Conservation (phyloP, 2,888 invertebrate genomes). For the Sarcophaga subvicina region DNA sequence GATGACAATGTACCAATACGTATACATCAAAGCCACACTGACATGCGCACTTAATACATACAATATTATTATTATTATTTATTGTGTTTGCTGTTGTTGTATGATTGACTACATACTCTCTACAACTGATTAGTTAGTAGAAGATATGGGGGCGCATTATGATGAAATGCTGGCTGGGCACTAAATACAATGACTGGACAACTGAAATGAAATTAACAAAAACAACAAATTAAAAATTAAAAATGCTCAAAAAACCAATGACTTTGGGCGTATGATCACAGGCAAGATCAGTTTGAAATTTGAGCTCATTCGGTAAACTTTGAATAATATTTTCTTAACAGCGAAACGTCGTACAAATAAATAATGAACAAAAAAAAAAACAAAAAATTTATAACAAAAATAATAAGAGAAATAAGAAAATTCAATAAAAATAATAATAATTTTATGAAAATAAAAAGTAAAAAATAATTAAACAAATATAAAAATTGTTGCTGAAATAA, state of each 20-base stretch:
- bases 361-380: neutral
- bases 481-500: neutral
- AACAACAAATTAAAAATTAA: conserved; percentile 60
- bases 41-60: conserved; percentile 58
- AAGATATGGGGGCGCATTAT: conserved; percentile 69
- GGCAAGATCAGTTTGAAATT: conserved; percentile 80
- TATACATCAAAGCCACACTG: conserved; percentile 24
- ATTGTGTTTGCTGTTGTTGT: conserved; percentile 30
- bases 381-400: neutral
- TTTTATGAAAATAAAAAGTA: neutral
- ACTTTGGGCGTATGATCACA: conserved; percentile 80
- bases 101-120: conserved; percentile 62
- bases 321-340: neutral
- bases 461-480: neutral
- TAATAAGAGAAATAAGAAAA: neutral
- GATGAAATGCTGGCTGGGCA: conserved; percentile 64
- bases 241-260: conserved; percentile 76
- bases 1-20: conserved; percentile 23
- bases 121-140: conserved; percentile 58
- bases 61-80: neutral
- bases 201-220: conserved; percentile 62
- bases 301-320: conserved; percentile 79
- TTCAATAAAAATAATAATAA: neutral
- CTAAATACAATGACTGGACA: conserved; percentile 64
- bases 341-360: neutral